Evolutionary conservation across 2,888 invertebrate species (phyloP), one percentile per base, ranked within the genome.

Genomic region (Idaea aversata): DNA sequence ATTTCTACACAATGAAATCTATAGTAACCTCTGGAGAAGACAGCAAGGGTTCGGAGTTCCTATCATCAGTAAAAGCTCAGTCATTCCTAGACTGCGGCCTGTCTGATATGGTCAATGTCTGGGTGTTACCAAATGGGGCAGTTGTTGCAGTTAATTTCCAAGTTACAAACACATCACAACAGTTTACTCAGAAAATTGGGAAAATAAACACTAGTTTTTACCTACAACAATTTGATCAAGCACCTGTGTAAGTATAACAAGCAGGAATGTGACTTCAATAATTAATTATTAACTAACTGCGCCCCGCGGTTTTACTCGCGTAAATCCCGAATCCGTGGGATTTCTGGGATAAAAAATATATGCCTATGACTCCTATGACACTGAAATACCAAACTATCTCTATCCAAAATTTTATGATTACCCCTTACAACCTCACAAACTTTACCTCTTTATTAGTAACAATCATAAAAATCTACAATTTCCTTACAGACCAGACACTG

Each of bases 401-500:
- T 25, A 25, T 25, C 2, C 3, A 25, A 25, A 2, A 25, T 25
- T 25, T 25, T 25, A 25, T 25, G n/a, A n/a, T n/a, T n/a, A n/a
- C n/a, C 25, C 25, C 25, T 25, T 25, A 25, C 25, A 25, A 25
- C 25, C 25, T 61, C 25, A 25, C 3, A 25, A 25, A 25, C 25
- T 25, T 25, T 25, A 25, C 25, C n/a, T n/a, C n/a, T n/a, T n/a
- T n/a, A n/a, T n/a, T n/a, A n/a, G n/a, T n/a, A n/a, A n/a, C n/a
- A n/a, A n/a, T n/a, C n/a, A n/a, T n/a, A n/a, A n/a, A n/a, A n/a
- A n/a, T n/a, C n/a, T n/a, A n/a, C n/a, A 16, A 61, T 63, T 66
- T 62, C 63, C 71, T 79, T 82, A 58, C 84, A 97, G 97, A 60
- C 99, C 99, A 57, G 99, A 99, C 76, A 99, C 99, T n/a, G 97